Base-by-base conservation (phyloP, 2,888 invertebrate genomes). In the Ormyrus pomaceus region DNA sequence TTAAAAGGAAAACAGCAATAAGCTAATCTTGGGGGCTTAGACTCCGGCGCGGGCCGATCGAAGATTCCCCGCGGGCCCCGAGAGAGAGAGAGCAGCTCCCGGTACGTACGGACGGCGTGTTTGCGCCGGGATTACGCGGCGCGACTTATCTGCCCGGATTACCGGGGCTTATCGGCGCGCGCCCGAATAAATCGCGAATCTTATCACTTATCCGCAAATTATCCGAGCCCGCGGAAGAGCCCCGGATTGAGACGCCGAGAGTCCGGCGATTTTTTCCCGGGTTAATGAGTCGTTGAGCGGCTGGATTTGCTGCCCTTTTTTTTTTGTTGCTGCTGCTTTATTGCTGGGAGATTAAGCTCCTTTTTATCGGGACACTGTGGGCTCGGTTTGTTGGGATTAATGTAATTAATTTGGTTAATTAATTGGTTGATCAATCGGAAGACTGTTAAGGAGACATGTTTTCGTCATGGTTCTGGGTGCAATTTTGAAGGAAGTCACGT, bases 101-200 rank as follows among this genome's bases (percentile, higher is more conserved):
- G 5, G n/a, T 53, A 6, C 51, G 19, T 51, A 70, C 34, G 66
- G 13, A 50, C 58, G 5, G 11, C 77, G 79, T 84, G 83, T 85
- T 83, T 83, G 84, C 83, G 84, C 72, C 19, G 72, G 82, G 84
- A 84, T 82, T 80, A 70, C 78, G 84, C 84, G 84, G 81, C 84
- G 84, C 83, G 84, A 85, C 85, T 85, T 86, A 87, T 88, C 88
- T 78, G 11, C 68, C 71, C 77, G 83, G 87, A 87, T 87, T 87
- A 86, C 86, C 82, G 77, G 72, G 82, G 82, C 83, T 85, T 84
- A 82, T 83, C 84, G 83, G 77, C 62, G 68, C 55, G 58, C 83
- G 82, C 75, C 75, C 77, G 79, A 82, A 84, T 84, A 83, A 85
- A 83, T 85, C 83, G 81, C 70, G 72, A 69, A 66, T 70, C 80